phyloP scores from a whole-genome alignment of 1,140 invertebrate species.

The Tribolium castaneum region DNA sequence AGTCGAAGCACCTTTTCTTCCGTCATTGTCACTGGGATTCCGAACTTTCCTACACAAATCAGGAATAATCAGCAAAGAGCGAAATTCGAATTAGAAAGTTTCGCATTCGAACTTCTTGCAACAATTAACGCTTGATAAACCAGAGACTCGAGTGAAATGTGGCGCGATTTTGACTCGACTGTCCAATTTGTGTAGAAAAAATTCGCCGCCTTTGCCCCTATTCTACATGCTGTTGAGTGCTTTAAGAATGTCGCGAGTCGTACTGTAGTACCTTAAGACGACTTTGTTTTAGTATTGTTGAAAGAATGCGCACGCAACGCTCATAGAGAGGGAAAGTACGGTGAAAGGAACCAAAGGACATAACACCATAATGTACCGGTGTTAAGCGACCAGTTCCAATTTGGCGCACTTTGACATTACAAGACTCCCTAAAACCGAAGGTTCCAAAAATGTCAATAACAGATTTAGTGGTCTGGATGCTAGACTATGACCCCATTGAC shows the following conservation, averaged over 20 bases:
- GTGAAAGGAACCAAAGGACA: conserved; percentile 43
- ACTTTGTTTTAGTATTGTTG: conserved; percentile 36
- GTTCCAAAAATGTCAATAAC: conserved; percentile 24
- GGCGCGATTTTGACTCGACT: neutral
- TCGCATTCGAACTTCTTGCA: conserved; percentile 21
- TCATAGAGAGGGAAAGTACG: conserved; percentile 37
- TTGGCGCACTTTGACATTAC: conserved; percentile 17
- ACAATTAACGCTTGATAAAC: conserved; percentile 29
- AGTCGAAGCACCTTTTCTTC: neutral
- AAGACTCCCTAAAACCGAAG: conserved; percentile 6
- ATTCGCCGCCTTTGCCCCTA: neutral
- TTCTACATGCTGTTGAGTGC: conserved; percentile 11
- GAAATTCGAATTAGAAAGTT: conserved; percentile 34
- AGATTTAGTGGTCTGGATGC: neutral
- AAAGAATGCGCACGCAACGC: conserved; percentile 27
- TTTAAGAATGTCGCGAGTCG: conserved; percentile 28
- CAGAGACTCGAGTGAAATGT: conserved; percentile 19
- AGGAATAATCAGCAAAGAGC: conserved; percentile 9
- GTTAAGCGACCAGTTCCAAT: neutral
- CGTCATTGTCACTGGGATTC: conserved; percentile 29
- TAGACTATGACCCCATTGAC: neutral
- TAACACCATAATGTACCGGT: conserved; percentile 10
- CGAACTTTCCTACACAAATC: conserved; percentile 29
- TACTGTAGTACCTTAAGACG: conserved; percentile 23
- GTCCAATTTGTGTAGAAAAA: conserved; percentile 34